Base-by-base conservation (phyloP, 92 coral and sea anemone species). In the Virgularia gustaviana region DNA sequence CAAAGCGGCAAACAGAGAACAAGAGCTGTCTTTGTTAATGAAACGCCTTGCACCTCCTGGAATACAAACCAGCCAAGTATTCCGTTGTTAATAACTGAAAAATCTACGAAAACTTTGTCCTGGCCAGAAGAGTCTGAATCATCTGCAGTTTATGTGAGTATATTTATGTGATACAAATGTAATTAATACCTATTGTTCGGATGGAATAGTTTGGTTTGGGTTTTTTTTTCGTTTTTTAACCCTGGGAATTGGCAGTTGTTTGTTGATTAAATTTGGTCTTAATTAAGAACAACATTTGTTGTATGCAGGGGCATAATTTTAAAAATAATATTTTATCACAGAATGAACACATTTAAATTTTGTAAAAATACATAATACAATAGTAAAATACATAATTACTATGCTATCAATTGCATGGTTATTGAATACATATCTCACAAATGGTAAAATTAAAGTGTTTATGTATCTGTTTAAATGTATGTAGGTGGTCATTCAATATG, bases 81-180 rank as follows among this genome's bases (percentile, higher is more conserved):
- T 75, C 72, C 71, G 31, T 75, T 53, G 44, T 13, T 22, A 13
- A 6, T 71, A 11, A 47, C 74, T 0, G 74, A 76, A 52, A 64
- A 49, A 45, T 76, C 52, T 25, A 64, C 81, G 30, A 51, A 64
- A 76, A 76, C 74, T 0, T 76, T 63, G 10, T 45, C 64, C 10
- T 76, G 81, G 74, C 74, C 81, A 32, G 74, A 76, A 4, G 73
- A 49, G 19, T 49, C 62, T 9, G 54, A 63, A 11, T 3, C 49
- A 5, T 76, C 79, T 33, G 79, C 79, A 24, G 79, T 75, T 2
- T 27, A 60, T 75, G 72, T 75, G 37, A 75, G 72, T 75, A 58
- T 57, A 30, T 25, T n/a, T n/a, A n/a, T n/a, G n/a, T n/a, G n/a
- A n/a, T n/a, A n/a, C n/a, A n/a, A n/a, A n/a, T n/a, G n/a, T n/a